These are phyloP conservation scores for Zaprionus africanus DNA, from an alignment of 1,140 invertebrate genomes.

Conservation along the genomic window DNA sequence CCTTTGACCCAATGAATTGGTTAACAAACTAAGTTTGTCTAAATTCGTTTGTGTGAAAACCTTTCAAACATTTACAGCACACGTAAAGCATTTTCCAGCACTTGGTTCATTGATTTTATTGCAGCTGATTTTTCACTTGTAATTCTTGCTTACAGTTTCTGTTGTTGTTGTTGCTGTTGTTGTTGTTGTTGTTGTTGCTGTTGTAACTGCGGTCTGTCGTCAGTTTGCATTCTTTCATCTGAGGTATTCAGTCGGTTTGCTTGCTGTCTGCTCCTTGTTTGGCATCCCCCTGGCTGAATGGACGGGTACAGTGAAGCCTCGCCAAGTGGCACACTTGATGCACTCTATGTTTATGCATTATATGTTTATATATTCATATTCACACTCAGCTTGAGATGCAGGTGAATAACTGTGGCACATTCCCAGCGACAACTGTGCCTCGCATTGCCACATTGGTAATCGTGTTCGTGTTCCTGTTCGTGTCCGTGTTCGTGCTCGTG, in stretches of 20 bases:
- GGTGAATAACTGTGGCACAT: not conserved
- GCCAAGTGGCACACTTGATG: not conserved
- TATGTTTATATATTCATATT: not conserved
- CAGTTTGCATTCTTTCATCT: constrained; percentile 11
- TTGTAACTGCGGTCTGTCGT: constrained; percentile 13
- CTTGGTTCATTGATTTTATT: constrained; percentile 3
- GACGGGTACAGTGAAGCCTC: not conserved
- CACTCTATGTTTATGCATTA: no score
- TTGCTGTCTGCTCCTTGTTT: constrained; percentile 1
- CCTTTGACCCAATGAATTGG: not conserved
- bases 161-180: not conserved
- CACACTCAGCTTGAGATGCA: not conserved
- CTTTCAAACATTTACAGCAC: constrained; percentile 1
- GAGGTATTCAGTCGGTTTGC: not conserved
- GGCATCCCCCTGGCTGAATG: not conserved
- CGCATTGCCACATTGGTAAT: not conserved
- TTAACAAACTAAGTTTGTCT: not conserved
- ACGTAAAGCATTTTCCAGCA: constrained; percentile 2
- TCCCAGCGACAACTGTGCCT: not conserved
- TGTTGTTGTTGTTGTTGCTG: constrained; percentile 2
- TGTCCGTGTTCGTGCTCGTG: not conserved
- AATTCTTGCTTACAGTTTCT: not conserved
- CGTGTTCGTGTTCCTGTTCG: not conserved
- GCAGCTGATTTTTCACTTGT: constrained; percentile 3
- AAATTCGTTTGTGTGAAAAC: not conserved